Evolutionary conservation across 2,113 vertebrate genomes (phyloP).

Genomic region (Tautogolabrus adspersus): DNA sequence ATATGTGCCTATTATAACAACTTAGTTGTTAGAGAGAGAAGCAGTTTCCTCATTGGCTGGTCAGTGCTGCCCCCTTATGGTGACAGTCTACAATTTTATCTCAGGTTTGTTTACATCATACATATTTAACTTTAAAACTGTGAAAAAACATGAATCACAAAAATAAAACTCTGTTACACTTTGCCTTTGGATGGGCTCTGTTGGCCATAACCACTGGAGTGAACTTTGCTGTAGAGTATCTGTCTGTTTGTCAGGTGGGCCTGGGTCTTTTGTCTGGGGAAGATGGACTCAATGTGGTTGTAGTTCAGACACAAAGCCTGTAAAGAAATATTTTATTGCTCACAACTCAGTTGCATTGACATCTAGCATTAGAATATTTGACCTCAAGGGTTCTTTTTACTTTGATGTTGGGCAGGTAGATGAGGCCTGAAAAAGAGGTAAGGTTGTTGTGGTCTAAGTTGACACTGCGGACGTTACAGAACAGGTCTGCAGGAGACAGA

Average conservation of each 20-base stretch:
- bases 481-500: constrained; percentile 83
- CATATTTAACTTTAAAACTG: not conserved
- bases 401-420: constrained; percentile 88
- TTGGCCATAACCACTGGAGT: constrained; percentile 87
- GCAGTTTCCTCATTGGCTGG: constrained; percentile 33
- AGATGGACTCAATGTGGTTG: constrained; percentile 90
- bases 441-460: constrained; percentile 90
- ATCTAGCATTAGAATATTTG: not conserved
- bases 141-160: not conserved
- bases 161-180: constrained; percentile 74
- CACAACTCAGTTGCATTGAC: not conserved
- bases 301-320: constrained; percentile 87
- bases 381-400: constrained; percentile 61
- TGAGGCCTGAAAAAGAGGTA: constrained; percentile 87
- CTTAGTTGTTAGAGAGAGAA: not conserved
- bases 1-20: not conserved
- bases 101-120: not conserved
- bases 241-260: constrained; percentile 84
- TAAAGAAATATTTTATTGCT: not conserved
- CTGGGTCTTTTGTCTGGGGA: constrained; percentile 84
- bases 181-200: constrained; percentile 79
- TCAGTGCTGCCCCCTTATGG: constrained; percentile 78
- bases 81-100: constrained; percentile 9
- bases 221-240: constrained; percentile 88
- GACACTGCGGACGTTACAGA: constrained; percentile 80